These are phyloP conservation scores for Chrysolina oricalcia DNA, from an alignment of 2,888 invertebrate genomes.

Conservation along the genomic window DNA sequence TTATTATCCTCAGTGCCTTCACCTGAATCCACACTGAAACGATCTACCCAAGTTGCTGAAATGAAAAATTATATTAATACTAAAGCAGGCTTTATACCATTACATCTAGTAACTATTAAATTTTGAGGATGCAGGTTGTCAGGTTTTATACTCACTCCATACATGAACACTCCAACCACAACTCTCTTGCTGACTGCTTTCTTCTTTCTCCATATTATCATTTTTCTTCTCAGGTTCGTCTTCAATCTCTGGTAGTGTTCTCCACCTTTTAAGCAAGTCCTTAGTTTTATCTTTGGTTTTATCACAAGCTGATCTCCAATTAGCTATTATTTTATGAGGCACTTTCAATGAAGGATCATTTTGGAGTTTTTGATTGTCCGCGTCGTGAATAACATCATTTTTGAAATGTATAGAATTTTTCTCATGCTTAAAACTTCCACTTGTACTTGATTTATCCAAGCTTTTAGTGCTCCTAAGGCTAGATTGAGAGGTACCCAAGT, in stretches of 20 bases:
- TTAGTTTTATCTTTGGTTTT: conserved; percentile 84
- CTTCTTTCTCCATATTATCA: conserved; percentile 68
- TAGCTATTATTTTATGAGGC: conserved; percentile 82
- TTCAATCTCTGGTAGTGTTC: conserved; percentile 78
- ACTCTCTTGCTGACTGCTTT: conserved; percentile 71
- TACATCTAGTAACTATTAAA: no score
- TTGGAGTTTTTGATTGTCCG: conserved; percentile 64
- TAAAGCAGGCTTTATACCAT: not conserved
- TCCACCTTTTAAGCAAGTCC: conserved; percentile 81
- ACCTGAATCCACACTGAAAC: conserved; percentile 80
- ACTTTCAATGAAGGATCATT: conserved; percentile 75
- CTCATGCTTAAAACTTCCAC: conserved; percentile 67
- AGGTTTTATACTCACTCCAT: conserved; percentile 77
- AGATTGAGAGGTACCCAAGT: conserved; percentile 65
- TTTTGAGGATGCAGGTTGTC: no score
- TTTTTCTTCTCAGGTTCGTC: conserved; percentile 70
- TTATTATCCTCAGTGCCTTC: conserved; percentile 73
- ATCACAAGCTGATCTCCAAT: conserved; percentile 85
- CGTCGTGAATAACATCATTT: conserved; percentile 58
- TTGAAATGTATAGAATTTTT: conserved; percentile 69
- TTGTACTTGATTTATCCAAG: conserved; percentile 66
- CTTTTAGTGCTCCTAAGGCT: conserved; percentile 69
- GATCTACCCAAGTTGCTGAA: conserved; percentile 84
- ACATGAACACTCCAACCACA: conserved; percentile 85
- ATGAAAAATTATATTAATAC: conserved; percentile 38